Evolutionary conservation across 2,113 vertebrate genomes (phyloP).

Genomic region (Glaucidium brasilianum): DNA sequence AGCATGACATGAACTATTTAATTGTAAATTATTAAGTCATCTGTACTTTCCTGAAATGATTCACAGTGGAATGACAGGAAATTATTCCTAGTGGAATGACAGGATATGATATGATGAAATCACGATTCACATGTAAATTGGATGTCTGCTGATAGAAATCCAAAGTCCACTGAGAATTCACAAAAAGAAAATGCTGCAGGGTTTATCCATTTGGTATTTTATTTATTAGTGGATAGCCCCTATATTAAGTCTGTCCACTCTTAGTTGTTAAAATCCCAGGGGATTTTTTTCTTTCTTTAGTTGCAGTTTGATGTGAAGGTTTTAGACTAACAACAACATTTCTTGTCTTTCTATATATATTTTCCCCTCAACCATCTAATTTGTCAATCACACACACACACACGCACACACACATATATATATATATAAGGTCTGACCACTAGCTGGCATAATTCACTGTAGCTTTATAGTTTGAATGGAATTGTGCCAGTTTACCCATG

Average conservation of each 20-base stretch:
- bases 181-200: neutral
- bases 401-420: fast-evolving
- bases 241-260: neutral
- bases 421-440: neutral
- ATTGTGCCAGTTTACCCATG: neutral
- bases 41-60: constrained; percentile 47
- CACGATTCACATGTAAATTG: constrained; percentile 52
- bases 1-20: constrained; percentile 32
- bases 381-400: neutral
- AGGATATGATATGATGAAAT: constrained; percentile 61
- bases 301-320: neutral
- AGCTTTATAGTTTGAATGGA: neutral
- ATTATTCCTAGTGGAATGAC: constrained; percentile 57
- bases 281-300: neutral
- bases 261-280: neutral
- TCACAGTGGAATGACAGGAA: constrained; percentile 49
- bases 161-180: neutral
- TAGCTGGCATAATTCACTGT: neutral
- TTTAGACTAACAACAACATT: neutral
- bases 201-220: neutral
- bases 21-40: constrained; percentile 66
- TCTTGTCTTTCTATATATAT: neutral
- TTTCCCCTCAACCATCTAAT: neutral
- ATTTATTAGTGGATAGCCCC: constrained; percentile 4
- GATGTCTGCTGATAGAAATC: constrained; percentile 31